Base-by-base conservation (phyloP, 2,113 vertebrate genomes). In the Nasalis larvatus region DNA sequence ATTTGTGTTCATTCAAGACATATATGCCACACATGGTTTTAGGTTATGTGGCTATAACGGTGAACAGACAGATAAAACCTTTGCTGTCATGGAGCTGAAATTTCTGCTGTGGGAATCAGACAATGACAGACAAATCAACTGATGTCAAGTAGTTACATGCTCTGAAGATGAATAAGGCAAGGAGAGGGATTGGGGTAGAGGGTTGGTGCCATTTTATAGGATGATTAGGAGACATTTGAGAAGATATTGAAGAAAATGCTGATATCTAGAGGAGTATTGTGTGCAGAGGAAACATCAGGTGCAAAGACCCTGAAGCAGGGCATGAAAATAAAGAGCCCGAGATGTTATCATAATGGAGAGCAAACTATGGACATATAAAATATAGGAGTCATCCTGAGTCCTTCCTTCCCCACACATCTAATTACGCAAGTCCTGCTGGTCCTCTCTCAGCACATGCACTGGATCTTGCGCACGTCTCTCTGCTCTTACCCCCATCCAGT, bases 101-200 rank as follows among this genome's bases (percentile, higher is more conserved):
- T 80, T 63, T 71, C 69, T 56, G 2, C 49, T 1, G 21, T 49
- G 37, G 35, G 60, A 42, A 60, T 49, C 21, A 74, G 45, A 52
- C 16, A 54, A 0, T 42, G 68, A 81, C 9, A n/a, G 23, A 83
- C 42, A 47, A 6, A 27, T 66, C 17, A 8, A 40, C 37, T 18
- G 12, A 4, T 2, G 18, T 13, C 10, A n/a, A 56, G 35, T 14
- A 42, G 71, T 47, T 8, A 20, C 10, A 18, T 16, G 25, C 40
- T 82, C 69, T 37, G 60, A 88, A 83, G 73, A 73, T 68, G 82
- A 71, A 7, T n/a, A 68, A 95, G 66, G 73, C 47, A 18, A 56
- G 68, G 76, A 20, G 25, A 63, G 63, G 80, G 66, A 54, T 6
- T 35, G 6, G 77, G 32, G 8, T 58, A 8, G 80, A 9, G 20